These are phyloP conservation scores for Paracanthobrama guichenoti DNA, from an alignment of 2,113 vertebrate genomes.

Conservation along the genomic window DNA sequence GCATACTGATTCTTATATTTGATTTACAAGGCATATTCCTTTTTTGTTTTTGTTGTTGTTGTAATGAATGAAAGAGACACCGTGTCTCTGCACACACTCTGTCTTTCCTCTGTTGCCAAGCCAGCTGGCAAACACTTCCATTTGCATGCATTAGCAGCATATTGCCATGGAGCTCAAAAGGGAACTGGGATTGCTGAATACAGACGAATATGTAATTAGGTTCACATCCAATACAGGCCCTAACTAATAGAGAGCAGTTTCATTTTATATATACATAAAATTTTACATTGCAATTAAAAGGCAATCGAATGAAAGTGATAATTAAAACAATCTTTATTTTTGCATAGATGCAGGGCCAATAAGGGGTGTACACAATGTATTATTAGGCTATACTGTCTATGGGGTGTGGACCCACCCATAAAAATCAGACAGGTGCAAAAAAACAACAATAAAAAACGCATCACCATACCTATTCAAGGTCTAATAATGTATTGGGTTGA, in stretches of 20 bases:
- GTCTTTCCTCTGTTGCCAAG: constrained; percentile 56
- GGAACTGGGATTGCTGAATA: constrained; percentile 53
- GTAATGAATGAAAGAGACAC: constrained; percentile 18
- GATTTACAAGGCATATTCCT: neutral
- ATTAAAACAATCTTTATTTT: neutral
- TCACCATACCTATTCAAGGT: neutral
- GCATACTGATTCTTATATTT: neutral
- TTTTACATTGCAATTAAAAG: neutral
- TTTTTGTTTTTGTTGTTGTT: neutral
- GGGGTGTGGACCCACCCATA: neutral
- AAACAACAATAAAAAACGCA: neutral
- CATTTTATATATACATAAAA: neutral
- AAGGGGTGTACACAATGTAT: neutral
- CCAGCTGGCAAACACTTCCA: constrained; percentile 59
- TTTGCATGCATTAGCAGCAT: constrained; percentile 69
- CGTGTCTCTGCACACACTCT: constrained; percentile 13
- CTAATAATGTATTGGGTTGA: neutral
- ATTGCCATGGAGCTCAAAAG: constrained; percentile 57
- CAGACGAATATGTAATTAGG: constrained; percentile 60
- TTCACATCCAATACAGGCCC: constrained; percentile 25
- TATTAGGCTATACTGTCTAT: neutral
- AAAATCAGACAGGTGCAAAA: neutral
- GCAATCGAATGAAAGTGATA: neutral
- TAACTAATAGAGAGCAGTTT: neutral
- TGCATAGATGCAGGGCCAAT: neutral